Conservation (phyloP, 2,113 vertebrate genomes). For the Natator depressus region DNA sequence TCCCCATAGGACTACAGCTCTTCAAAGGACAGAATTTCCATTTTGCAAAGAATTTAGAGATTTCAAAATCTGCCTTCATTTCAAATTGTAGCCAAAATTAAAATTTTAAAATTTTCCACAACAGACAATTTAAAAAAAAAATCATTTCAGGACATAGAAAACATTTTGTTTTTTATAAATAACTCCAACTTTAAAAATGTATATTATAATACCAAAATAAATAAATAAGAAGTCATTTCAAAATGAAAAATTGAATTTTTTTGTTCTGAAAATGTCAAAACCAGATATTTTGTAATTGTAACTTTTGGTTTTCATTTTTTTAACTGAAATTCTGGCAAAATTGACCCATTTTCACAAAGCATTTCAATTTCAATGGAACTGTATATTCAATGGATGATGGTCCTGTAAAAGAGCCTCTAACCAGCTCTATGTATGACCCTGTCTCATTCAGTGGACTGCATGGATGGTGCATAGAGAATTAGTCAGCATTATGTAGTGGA, state of each 20-base stretch:
- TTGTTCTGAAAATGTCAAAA: background rate
- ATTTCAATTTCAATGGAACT: background rate
- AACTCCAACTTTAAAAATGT: background rate
- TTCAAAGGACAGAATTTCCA: background rate
- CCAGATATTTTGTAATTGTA: background rate
- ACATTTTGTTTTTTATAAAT: background rate
- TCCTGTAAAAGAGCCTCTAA: too few species aligned
- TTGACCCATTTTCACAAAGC: background rate
- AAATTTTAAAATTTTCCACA: background rate
- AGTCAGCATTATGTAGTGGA: rapidly evolving
- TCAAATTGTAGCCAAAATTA: background rate
- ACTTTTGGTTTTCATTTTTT: background rate
- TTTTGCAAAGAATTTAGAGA: background rate
- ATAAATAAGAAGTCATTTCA: background rate
- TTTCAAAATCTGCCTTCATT: background rate
- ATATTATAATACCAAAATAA: background rate
- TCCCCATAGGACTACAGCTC: background rate
- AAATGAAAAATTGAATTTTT: background rate
- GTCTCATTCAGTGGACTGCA: background rate
- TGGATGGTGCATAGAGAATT: background rate
- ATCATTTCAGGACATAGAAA: background rate
- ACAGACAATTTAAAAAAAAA: background rate
- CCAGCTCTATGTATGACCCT: background rate
- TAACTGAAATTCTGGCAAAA: background rate
- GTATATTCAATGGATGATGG: too few species aligned